A percentile compares a stretch with the other conserved stretches of the same genome.
These are phyloP conservation scores for Hyposoter didymator DNA, from an alignment of 2,888 invertebrate species.

Conservation along the genomic window DNA sequence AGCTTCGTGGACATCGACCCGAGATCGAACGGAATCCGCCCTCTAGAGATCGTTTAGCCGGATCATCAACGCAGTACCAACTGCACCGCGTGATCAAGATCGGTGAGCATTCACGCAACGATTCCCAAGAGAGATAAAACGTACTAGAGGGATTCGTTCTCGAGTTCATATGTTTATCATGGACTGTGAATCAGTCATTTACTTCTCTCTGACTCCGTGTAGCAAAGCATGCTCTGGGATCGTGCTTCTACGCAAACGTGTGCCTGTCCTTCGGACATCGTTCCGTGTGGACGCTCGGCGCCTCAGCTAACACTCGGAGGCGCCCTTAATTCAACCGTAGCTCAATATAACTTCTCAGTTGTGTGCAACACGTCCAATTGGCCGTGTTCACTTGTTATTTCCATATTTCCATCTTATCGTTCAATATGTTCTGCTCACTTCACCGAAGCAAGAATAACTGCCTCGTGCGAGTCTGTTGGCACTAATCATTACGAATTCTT, in stretches of 20 bases:
- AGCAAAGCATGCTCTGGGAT: neutral
- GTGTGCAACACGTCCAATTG: neutral
- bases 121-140: neutral
- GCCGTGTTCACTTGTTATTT: neutral
- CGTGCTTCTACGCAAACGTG: neutral
- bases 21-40: slow-evolving; percentile 8
- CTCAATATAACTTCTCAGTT: neutral
- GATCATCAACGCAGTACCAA: slow-evolving; percentile 38
- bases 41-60: slow-evolving; percentile 32
- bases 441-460: no score
- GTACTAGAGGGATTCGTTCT: slow-evolving; percentile 3
- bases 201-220: neutral
- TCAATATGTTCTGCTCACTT: neutral
- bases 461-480: no score
- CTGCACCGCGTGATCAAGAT: slow-evolving; percentile 17
- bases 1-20: slow-evolving; percentile 39
- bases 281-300: neutral
- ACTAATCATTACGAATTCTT: neutral
- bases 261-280: neutral
- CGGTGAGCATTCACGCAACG: neutral
- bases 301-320: neutral
- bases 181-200: slow-evolving; percentile 10
- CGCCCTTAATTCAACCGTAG: neutral
- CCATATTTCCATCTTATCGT: neutral
- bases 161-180: neutral